Base-by-base conservation (phyloP, 2,888 invertebrate species). In the Drosophila mayaguana region DNA sequence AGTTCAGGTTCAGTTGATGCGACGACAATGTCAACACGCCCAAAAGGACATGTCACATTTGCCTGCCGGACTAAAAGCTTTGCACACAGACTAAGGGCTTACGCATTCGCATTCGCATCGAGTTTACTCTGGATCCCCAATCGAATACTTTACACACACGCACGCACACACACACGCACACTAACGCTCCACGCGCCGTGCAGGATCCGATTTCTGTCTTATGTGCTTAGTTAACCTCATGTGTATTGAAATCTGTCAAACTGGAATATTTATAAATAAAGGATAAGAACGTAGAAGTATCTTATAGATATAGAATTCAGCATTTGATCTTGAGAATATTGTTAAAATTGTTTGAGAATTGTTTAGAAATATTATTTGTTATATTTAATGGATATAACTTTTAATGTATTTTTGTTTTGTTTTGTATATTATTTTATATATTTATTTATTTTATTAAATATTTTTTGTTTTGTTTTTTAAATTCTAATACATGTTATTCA, bases 1-100 rank as follows among this genome's bases (percentile, higher is more conserved):
- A 87, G 87, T 89, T 88, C 89, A 83, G 83, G 78, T 83, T 88
- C 86, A 80, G 73, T 81, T 86, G 87, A 77, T 86, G 86, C 85
- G 89, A 78, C 82, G 79, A 87, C 89, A 84, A 87, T 81, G 81
- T 72, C 88, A 81, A 68, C 63, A 72, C 59, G 68, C 61, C 63
- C 66, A 57, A 55, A 59, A 50, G 73, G 67, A 75, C 78, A 64
- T 40, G 43, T 66, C 71, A 63, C 70, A 56, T 59, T 51, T 72
- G 57, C 18, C 53, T 36, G 45, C 53, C 57, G 48, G 45, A 68
- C 74, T 57, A 38, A 40, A 55, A 54, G 46, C 20, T 34, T 22
- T 25, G 32, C 20, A 54, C 36, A 28, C 54, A 42, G 57, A 57
- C 76, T 63, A 61, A 50, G 45, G 69, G 46, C 62, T 73, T 72